Base-by-base conservation (phyloP, 2,113 vertebrate species). In the Caretta caretta region DNA sequence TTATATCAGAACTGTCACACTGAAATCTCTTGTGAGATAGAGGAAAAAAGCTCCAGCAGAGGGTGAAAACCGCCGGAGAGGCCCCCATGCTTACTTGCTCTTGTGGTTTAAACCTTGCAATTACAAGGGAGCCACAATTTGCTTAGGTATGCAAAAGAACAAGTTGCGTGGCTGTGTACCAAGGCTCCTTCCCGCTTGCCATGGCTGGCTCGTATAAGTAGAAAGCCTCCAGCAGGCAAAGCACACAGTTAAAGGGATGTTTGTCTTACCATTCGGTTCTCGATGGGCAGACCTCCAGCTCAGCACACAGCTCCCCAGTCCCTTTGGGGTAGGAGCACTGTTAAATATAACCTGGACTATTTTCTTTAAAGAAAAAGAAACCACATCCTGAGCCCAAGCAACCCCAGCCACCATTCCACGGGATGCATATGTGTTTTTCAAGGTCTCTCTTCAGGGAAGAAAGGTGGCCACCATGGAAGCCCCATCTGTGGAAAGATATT, bases 181-280 rank as follows among this genome's bases (percentile, higher is more conserved):
- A 75, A 49, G 80, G 24, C 22, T 65, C 25, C 17, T 65, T 65
- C 75, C 53, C 38, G 13, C 8, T 78, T 48, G 80, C 31, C 49
- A 84, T 50, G 57, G 3, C 17, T 65, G 25, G 13, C 57, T 76
- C 3, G 4, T 54, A 46, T 53, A 5, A 16, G n/a, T 83, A 51
- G 17, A 48, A 94, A 31, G 48, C 13, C 5, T 59, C 42, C 20
- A 69, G 2, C 29, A 84, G 49, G 6, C 5, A 2, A 12, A 84
- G 38, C 24, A 91, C 8, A 9, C 29, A 35, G 10, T 2, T 53
- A 80, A 59, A 2, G 17, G 31, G 0, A 0, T 0, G 59, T 25
- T 27, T 92, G 14, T 84, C 35, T 42, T 88, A 50, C 86, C 24
- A 87, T 19, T 38, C 13, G 48, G 56, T 12, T 90, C 56, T 90